Conservation (phyloP, 2,888 invertebrate species). For the Sminthurides aquaticus region DNA sequence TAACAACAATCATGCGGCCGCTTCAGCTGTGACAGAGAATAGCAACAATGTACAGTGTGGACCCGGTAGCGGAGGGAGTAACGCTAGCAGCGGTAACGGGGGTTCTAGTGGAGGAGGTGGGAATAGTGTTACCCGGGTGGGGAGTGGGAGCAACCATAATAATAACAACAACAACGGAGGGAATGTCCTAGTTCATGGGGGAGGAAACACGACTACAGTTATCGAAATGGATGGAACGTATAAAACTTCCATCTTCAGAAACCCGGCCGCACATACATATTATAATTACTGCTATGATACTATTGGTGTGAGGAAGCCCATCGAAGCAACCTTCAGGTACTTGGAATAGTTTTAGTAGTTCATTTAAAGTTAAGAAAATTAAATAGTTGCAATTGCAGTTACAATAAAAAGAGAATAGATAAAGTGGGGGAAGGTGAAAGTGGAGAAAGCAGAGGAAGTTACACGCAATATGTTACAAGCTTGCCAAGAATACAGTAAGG, state of each 20-base stretch:
- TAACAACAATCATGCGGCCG: not conserved
- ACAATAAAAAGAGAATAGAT: too few relatives aligned
- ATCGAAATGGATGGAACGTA: not conserved
- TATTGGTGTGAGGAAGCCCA: constrained; percentile 11
- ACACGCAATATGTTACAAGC: too few relatives aligned
- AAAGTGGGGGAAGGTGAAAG: too few relatives aligned
- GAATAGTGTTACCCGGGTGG: not conserved
- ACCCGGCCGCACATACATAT: constrained; percentile 5
- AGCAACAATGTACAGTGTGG: not conserved
- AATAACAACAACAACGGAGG: not conserved
- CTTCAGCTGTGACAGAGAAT: not conserved
- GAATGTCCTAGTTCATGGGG: not conserved
- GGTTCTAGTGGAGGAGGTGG: not conserved
- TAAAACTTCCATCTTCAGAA: not conserved
- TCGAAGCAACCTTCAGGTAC: constrained; percentile 9
- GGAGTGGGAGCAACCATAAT: not conserved
- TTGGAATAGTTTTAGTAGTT: too few relatives aligned
- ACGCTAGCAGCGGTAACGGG: not conserved
- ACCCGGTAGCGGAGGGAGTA: not conserved
- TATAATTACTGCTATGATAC: constrained; percentile 18
- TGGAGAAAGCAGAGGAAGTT: too few relatives aligned
- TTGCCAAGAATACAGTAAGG: too few relatives aligned
- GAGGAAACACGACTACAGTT: not conserved
- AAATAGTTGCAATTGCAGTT: too few relatives aligned
- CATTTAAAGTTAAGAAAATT: too few relatives aligned